Conservation (phyloP, 1,140 invertebrate genomes). For the Anoplophora glabripennis region DNA sequence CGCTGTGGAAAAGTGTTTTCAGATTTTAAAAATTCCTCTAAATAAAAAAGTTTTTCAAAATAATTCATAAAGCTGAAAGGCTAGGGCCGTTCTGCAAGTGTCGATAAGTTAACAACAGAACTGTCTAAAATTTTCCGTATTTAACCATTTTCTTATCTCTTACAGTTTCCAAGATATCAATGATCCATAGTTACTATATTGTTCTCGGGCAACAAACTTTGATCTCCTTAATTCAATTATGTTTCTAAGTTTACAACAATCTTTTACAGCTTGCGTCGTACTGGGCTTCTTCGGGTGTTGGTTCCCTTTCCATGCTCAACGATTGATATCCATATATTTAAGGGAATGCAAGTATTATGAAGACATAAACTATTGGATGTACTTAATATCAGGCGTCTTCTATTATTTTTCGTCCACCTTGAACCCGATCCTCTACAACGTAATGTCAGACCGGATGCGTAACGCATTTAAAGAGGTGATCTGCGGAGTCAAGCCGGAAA, state of each 20-base stretch:
- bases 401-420: constrained; percentile 88
- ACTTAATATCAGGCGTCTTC: constrained; percentile 73
- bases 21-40: no score
- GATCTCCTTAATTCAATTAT: no score
- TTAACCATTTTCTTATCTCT: no score
- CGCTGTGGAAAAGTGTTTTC: no score
- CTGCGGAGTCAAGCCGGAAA: constrained; percentile 27
- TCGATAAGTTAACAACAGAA: no score
- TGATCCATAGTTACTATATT: no score
- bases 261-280: constrained; percentile 83
- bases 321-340: constrained; percentile 70
- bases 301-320: constrained; percentile 94
- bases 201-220: no score
- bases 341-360: constrained; percentile 59
- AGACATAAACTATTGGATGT: constrained; percentile 74
- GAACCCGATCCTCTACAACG: constrained; percentile 88
- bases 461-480: constrained; percentile 67
- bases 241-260: constrained; percentile 12
- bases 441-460: constrained; percentile 85
- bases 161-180: no score
- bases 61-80: no score
- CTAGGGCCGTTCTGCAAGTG: no score
- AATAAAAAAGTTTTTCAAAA: no score
- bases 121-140: no score
- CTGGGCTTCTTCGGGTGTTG: constrained; percentile 96